Evolutionary conservation across 2,797 vertebrate species (phyloP).

Genomic region (Rhodeus uyekii): DNA sequence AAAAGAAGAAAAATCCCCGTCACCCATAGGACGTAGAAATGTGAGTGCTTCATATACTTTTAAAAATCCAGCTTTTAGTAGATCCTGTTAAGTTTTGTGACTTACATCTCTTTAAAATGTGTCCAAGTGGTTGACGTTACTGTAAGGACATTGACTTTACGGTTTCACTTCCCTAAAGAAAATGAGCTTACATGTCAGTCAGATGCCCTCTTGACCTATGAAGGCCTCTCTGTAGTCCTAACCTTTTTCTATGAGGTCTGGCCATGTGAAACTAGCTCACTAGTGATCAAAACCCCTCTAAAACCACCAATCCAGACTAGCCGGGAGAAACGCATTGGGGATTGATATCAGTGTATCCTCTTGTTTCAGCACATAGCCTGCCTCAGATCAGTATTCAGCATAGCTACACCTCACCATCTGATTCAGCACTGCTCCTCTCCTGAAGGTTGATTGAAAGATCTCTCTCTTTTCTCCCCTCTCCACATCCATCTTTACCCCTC

Average conservation of each 20-base stretch:
- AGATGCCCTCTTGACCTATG: background rate
- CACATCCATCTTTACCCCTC: slow-evolving; percentile 37
- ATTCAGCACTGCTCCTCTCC: slow-evolving; percentile 18
- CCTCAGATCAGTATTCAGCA: slow-evolving; percentile 50
- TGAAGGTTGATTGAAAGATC: slow-evolving; percentile 29
- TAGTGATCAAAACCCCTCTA: background rate
- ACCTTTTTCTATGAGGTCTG: background rate
- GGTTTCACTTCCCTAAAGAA: background rate
- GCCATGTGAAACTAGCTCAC: background rate
- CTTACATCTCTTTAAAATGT: no score
- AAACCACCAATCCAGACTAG: background rate
- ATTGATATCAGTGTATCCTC: background rate
- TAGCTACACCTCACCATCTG: slow-evolving; percentile 41
- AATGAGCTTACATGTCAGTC: background rate
- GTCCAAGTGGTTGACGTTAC: no score
- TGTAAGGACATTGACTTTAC: background rate
- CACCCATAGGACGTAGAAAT: no score
- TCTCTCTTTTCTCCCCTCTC: slow-evolving; percentile 19
- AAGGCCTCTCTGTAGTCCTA: background rate
- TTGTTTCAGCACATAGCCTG: slow-evolving; percentile 39
- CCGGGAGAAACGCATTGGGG: background rate
- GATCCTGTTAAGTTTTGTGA: no score
- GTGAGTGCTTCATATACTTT: no score
- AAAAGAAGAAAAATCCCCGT: no score
- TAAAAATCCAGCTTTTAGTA: no score